Conservation (phyloP, 2,113 vertebrate genomes). For the Eretmochelys imbricata region DNA sequence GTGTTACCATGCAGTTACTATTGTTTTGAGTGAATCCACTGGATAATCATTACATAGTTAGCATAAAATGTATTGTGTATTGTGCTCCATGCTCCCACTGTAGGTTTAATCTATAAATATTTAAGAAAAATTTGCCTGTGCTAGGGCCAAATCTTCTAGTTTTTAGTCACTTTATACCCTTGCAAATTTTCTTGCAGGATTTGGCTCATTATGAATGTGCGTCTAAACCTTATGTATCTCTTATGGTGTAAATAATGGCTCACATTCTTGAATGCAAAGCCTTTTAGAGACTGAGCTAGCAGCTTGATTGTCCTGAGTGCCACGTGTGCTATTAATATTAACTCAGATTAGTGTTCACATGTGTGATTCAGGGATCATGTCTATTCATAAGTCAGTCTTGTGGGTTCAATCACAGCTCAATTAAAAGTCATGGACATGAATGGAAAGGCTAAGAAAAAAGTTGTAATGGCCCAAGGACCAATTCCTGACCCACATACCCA, state of each 20-base stretch:
- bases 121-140: constrained; percentile 55
- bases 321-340: neutral
- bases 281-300: neutral
- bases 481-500: neutral
- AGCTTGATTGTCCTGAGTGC: neutral
- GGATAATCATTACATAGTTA: constrained; percentile 53
- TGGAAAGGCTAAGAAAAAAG: neutral
- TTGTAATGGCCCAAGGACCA: neutral
- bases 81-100: constrained; percentile 44
- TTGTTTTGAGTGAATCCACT: neutral
- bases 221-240: constrained; percentile 54
- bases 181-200: neutral
- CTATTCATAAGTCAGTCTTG: neutral
- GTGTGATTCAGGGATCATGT: neutral
- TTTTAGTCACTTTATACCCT: neutral
- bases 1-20: constrained; percentile 70
- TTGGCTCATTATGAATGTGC: constrained; percentile 55
- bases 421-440: neutral
- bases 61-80: constrained; percentile 50
- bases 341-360: neutral
- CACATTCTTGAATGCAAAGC: neutral
- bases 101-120: neutral
- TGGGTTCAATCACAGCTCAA: neutral
- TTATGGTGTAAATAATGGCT: neutral
- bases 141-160: neutral